Base-by-base conservation (phyloP, 2,113 vertebrate species). In the Pygoscelis antarcticus region DNA sequence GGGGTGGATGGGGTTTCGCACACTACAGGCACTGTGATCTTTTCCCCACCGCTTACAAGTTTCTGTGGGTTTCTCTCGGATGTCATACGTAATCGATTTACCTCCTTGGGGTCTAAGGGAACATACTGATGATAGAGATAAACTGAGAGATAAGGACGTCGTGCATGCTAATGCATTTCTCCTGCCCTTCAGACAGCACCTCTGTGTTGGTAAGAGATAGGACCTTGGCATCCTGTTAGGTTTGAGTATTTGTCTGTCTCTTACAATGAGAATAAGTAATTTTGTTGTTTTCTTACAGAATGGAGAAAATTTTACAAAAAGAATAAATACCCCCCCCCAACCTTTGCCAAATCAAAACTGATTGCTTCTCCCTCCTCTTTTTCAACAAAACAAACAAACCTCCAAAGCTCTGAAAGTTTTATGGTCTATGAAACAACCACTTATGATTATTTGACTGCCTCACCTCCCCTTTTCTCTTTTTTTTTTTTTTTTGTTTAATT, bases 371-470 rank as follows among this genome's bases (percentile, higher is more conserved):
- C 32, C n/a, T 87, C 47, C 23, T 47, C 57, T 77, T 66, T 93
- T 76, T 90, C 40, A 76, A 9, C 46, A 40, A 47, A 96, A 47
- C 52, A 83, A 93, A 78, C 36, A 13, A 69, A 22, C 27, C 44
- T 83, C 16, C 57, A 75, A 65, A 72, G 40, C 38, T 89, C 29
- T 71, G 44, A 26, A 84, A 84, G 69, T 87, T 87, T 80, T 76
- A 69, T 23, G 30, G 44, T 65, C 40, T 79, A 16, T 65, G 29
- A 82, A 94, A 77, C 27, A 76, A 40, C 21, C 40, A 61, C 22
- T 97, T 89, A 47, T 1, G 36, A 52, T 75, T 95, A 57, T 94
- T 65, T 91, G 78, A 96, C 89, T 84, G 72, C 23, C 70, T 34
- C 26, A 21, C 49, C 44, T 79, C 57, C 44, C 13, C 20, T 65